phyloP scores from a whole-genome alignment of 2,113 vertebrate species.

The Hemichromis elongatus region DNA sequence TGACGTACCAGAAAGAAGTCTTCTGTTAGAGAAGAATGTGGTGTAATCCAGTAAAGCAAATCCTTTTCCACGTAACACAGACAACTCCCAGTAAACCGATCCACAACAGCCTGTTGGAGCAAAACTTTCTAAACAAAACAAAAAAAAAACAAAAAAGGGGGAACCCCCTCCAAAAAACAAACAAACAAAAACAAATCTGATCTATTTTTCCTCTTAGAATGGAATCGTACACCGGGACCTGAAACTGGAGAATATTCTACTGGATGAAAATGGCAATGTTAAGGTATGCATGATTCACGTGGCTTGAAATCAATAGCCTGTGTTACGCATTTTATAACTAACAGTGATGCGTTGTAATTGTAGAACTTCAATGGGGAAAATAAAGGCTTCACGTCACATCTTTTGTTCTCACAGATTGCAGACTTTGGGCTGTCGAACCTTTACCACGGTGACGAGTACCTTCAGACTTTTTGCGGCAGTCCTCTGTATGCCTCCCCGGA shows the following conservation, averaged over 20 bases:
- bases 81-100: not conserved
- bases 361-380: not conserved
- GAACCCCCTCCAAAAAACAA: not conserved
- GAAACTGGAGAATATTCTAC: slow-evolving; percentile 96
- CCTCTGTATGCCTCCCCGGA: slow-evolving; percentile 94
- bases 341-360: not conserved
- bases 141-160: fast-evolving
- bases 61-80: slow-evolving; percentile 9
- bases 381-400: not conserved
- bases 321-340: not conserved
- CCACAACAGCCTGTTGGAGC: not conserved
- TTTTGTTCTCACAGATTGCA: slow-evolving; percentile 79
- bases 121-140: not conserved
- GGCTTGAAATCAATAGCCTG: not conserved
- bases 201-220: slow-evolving; percentile 71
- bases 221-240: slow-evolving; percentile 94
- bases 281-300: slow-evolving; percentile 55
- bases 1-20: slow-evolving; percentile 34
- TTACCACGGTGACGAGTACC: slow-evolving; percentile 83
- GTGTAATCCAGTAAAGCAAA: slow-evolving; percentile 16
- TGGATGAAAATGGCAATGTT: slow-evolving; percentile 86
- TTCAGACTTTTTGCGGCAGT: slow-evolving; percentile 94
- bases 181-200: not conserved
- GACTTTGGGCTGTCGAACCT: slow-evolving; percentile 95
- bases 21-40: slow-evolving; percentile 30